Conservation (phyloP, 2,888 invertebrate genomes). For the Drosophila niveifrons region DNA sequence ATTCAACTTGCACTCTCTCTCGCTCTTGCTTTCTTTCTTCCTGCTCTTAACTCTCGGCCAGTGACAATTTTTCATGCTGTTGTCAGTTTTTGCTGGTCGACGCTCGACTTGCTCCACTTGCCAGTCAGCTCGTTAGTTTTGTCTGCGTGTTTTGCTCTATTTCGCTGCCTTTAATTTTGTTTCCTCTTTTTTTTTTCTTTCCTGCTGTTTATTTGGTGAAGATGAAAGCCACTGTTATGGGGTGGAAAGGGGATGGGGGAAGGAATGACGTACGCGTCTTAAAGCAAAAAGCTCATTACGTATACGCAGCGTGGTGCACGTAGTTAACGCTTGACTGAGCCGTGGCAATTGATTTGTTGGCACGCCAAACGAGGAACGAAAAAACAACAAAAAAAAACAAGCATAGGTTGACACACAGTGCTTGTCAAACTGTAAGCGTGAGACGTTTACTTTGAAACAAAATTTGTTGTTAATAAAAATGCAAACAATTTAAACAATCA, state of each 20-base stretch:
- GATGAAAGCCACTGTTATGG: not conserved
- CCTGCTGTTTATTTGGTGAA: not conserved
- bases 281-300: conserved; percentile 69
- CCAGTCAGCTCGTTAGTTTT: conserved; percentile 72
- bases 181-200: not conserved
- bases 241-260: no score
- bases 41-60: conserved; percentile 66
- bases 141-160: conserved; percentile 49
- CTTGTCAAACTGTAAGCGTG: conserved; percentile 40
- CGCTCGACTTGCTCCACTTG: conserved; percentile 40
- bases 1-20: not conserved
- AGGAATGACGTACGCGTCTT: conserved; percentile 27
- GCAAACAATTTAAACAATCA: conserved; percentile 41
- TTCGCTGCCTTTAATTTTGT: conserved; percentile 55
- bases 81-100: conserved; percentile 68
- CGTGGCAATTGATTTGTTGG: conserved; percentile 71
- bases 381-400: not conserved
- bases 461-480: conserved; percentile 70
- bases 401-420: conserved; percentile 3
- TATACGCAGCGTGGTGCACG: conserved; percentile 74
- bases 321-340: conserved; percentile 62
- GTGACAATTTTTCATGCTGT: conserved; percentile 81
- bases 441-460: conserved; percentile 62
- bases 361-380: conserved; percentile 10
- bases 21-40: not conserved